Base-by-base conservation (phyloP, 2,797 vertebrate genomes). In the Nannoperca obscura region DNA sequence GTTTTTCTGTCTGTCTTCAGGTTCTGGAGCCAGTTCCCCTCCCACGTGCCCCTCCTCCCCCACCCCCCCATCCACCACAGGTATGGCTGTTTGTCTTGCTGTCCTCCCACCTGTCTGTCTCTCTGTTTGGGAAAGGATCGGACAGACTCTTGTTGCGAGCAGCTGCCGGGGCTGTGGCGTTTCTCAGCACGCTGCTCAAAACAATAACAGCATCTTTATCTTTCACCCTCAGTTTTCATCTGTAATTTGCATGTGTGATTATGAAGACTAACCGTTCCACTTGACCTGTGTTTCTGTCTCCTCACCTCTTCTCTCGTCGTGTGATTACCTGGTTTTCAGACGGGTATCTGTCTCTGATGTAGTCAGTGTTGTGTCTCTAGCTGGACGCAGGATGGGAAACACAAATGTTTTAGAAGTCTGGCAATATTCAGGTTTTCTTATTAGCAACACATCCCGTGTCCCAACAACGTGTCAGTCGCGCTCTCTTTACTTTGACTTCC, bases 11-110 rank as follows among this genome's bases (percentile, higher is more conserved):
- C 19, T 53, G 2, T 71, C 14, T 67, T 71, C 94, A 98, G 98
- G 98, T 89, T 99, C 98, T 85, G 98, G 98, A 89, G 96, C 98
- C 57, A 99, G 98, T 91, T 94, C 92, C 0, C 92, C 92, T 19
- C 92, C 81, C n/a, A 94, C 92, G 2, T 98, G 97, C 46, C 98
- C 98, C 0, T 99, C 98, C 7, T 99, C 98, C 20, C 98, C 98
- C 10, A 97, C 97, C 17, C 97, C 97, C 0, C 96, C 96, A 11
- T 82, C 90, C 14, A 90, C 90, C 27, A 88, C 91, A 92, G 93
- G 93, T 94, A 91, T 0, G 76, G 5, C 30, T 30, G 8, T 44
- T 58, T 19, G 6, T 69, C 54, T 61, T 2, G 66, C 5, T 70
- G 36, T 78, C 40, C 36, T 24, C 38, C 50, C 12, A 5, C n/a